Evolutionary conservation across 2,113 vertebrate genomes (phyloP).

Genomic region (Pseudolaguvia tuberculata): DNA sequence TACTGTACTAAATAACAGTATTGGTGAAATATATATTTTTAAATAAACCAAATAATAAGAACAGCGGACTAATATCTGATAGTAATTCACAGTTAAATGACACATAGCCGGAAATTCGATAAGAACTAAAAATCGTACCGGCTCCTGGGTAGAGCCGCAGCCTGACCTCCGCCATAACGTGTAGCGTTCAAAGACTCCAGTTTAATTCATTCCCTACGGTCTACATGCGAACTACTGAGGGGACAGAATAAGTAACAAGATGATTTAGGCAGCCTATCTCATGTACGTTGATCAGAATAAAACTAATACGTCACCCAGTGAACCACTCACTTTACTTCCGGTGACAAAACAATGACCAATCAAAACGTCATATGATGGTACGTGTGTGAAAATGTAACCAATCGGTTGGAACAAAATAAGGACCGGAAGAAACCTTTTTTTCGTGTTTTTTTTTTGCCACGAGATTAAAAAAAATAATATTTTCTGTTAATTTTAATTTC

Average conservation of each 20-base stretch:
- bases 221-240: conserved; percentile 15
- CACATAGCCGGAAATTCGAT: neutral
- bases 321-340: conserved; percentile 5
- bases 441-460: no score
- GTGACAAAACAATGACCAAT: conserved; percentile 2
- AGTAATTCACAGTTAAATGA: neutral
- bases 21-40: no score
- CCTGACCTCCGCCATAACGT: conserved; percentile 45
- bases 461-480: no score
- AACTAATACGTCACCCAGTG: neutral
- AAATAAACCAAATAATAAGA: no score
- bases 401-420: neutral
- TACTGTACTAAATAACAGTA: no score
- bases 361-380: neutral
- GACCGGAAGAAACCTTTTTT: no score
- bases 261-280: neutral
- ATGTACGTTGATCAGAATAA: neutral
- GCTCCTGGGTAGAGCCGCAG: neutral
- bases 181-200: neutral
- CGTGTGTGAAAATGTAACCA: neutral
- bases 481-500: no score
- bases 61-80: no score
- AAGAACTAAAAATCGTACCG: conserved; percentile 9
- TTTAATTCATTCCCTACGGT: neutral
- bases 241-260: neutral